Evolutionary conservation across 2,113 vertebrate genomes (phyloP).

Genomic region (Ceyx cyanopectus): DNA sequence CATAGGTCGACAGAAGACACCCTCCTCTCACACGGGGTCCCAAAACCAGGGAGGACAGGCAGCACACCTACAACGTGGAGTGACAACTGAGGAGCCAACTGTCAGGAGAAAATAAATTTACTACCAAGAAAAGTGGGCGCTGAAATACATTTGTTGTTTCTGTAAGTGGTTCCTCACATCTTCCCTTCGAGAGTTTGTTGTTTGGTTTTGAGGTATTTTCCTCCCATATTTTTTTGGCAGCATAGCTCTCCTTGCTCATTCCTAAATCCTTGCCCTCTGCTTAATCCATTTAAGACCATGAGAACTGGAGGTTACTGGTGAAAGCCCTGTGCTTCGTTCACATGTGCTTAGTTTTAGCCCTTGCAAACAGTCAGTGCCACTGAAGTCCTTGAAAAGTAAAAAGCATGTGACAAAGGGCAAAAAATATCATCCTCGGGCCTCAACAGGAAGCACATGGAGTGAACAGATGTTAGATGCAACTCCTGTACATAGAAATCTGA

Average conservation of each 20-base stretch:
- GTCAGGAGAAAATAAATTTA: background rate
- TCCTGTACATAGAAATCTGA: background rate
- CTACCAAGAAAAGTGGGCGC: background rate
- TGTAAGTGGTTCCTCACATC: background rate
- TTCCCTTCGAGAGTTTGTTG: background rate
- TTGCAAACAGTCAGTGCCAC: background rate
- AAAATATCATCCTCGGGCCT: background rate
- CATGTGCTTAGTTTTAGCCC: rapidly evolving
- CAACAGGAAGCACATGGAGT: background rate
- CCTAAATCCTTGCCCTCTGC: background rate
- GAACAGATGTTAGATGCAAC: background rate
- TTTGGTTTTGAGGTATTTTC: rapidly evolving
- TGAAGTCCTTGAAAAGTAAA: background rate
- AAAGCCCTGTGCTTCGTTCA: background rate
- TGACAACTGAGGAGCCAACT: rapidly evolving
- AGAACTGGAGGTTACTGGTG: background rate
- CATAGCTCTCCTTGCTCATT: background rate
- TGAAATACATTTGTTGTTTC: rapidly evolving
- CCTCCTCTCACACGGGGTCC: background rate
- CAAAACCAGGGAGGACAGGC: background rate
- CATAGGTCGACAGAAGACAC: rapidly evolving
- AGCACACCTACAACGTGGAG: rapidly evolving
- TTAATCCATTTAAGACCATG: background rate
- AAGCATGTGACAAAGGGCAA: background rate
- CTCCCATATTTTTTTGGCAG: background rate